A percentile compares a stretch with the other conserved stretches of the same genome.
These are phyloP conservation scores for Cavia porcellus DNA, from an alignment of 2,113 vertebrate genomes.

Conservation along the genomic window DNA sequence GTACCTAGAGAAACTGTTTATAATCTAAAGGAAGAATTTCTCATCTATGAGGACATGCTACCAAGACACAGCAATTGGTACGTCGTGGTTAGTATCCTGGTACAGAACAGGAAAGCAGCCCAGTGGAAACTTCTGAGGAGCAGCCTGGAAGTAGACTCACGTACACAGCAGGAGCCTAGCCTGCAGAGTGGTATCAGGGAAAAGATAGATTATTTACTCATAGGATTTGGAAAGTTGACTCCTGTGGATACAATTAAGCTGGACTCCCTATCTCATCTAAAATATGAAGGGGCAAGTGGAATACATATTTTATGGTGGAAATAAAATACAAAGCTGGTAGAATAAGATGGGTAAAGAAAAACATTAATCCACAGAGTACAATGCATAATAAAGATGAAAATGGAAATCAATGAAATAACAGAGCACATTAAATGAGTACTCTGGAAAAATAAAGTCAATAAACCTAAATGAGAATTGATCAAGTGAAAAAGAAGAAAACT, in stretches of 20 bases:
- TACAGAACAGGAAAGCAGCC: not conserved
- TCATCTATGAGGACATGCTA: not conserved
- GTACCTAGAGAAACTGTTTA: not conserved
- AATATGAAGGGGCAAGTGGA: not conserved
- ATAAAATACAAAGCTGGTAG: conserved; percentile 28
- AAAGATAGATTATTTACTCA: not conserved
- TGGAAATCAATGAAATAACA: not conserved
- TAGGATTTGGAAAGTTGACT: not conserved
- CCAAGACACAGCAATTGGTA: not conserved
- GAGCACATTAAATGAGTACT: not conserved
- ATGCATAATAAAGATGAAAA: conserved; percentile 9
- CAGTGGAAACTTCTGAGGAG: not conserved
- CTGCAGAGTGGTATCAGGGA: not conserved
- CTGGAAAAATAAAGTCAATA: conserved; percentile 21
- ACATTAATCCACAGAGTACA: not conserved
- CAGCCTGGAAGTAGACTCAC: not conserved
- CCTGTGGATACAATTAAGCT: conserved; percentile 1
- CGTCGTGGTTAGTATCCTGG: not conserved
- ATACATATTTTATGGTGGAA: conserved; percentile 36
- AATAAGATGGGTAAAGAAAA: not conserved
- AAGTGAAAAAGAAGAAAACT: not conserved
- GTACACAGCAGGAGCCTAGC: not conserved
- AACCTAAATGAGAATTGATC: not conserved
- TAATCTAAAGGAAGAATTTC: not conserved
- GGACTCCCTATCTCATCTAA: not conserved